Evolutionary conservation across 2,113 vertebrate species (phyloP), one percentile per base, ranked within the genome.

Genomic region (Psittacus erithacus): DNA sequence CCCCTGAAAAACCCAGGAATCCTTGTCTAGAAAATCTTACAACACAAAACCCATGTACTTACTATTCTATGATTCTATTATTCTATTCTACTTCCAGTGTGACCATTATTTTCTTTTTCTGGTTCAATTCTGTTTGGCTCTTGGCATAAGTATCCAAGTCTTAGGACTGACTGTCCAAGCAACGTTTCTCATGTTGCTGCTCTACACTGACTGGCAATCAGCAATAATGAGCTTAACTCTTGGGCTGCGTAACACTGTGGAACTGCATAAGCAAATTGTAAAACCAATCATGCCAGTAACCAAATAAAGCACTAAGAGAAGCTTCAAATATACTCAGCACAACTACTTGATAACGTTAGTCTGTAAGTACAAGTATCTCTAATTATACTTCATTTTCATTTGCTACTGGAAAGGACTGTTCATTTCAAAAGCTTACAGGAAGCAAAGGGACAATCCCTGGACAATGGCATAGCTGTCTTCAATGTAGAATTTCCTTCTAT

Each of bases 171-270:
- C 39, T 64, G 27, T 71, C 27, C 57, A 57, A 55, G 79, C 28
- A 87, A 55, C 11, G 11, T 8, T 74, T 83, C 71, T 80, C 35
- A 47, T 2, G 6, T 19, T 63, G 33, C 59, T 53, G 6, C 68
- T 50, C 64, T 52, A 67, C 78, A 43, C 18, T 24, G 59, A 86
- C 69, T 6, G 8, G 35, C 33, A 39, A 55, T 13, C 24, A 83
- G 68, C 50, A 83, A 35, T 52, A 59, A 65, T 0, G 7, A 90
- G 17, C 28, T 70, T 43, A 69, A 4, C 7, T 65, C 31, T 31
- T 0, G 0, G 15, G 53, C 39, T 62, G 38, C 0, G 1, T 0
- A 27, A 22, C 41, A 35, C 60, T 41, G 31, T 19, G 50, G 29
- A 50, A 50, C 33, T 70, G 33, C 43, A 28, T 38, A 50, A 65